Percentiles rank a stretch among this genome's conserved stretches.
These are phyloP conservation scores for Zosterops lateralis DNA, from an alignment of 2,113 vertebrate genomes.

Conservation along the genomic window DNA sequence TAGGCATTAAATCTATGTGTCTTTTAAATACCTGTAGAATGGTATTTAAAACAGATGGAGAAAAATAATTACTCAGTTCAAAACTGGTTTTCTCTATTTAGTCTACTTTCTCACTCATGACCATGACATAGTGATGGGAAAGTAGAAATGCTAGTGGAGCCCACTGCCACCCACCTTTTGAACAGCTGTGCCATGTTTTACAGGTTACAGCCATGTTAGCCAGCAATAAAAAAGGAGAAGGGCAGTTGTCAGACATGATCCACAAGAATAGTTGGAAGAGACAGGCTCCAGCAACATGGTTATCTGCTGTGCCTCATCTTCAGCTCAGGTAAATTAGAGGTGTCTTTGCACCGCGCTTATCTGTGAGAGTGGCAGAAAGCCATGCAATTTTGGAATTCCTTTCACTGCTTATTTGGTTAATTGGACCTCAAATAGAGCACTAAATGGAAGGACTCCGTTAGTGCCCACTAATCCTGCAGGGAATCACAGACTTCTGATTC, in stretches of 20 bases:
- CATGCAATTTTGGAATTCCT: neutral
- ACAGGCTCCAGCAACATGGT: neutral
- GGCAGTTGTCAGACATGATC: neutral
- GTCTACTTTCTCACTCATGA: neutral
- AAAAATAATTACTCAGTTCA: neutral
- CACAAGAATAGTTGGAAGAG: neutral
- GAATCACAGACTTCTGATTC: neutral
- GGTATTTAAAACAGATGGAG: neutral
- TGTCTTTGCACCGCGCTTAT: neutral
- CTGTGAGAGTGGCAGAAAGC: neutral
- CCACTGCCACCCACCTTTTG: neutral
- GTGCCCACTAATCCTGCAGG: neutral
- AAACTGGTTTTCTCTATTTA: neutral
- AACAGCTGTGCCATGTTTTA: neutral
- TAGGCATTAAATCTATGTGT: neutral
- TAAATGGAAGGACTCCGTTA: neutral
- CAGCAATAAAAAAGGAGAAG: neutral
- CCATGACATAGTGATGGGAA: neutral
- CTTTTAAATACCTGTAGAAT: neutral
- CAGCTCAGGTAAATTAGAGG: neutral
- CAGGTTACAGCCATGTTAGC: neutral
- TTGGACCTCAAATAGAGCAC: neutral
- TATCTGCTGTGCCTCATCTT: neutral
- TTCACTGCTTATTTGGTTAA: neutral
- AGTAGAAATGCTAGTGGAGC: neutral